Evolutionary conservation across 1,140 invertebrate species (phyloP), one percentile per base, ranked within the genome.

Genomic region (Chrysoperla carnea): DNA sequence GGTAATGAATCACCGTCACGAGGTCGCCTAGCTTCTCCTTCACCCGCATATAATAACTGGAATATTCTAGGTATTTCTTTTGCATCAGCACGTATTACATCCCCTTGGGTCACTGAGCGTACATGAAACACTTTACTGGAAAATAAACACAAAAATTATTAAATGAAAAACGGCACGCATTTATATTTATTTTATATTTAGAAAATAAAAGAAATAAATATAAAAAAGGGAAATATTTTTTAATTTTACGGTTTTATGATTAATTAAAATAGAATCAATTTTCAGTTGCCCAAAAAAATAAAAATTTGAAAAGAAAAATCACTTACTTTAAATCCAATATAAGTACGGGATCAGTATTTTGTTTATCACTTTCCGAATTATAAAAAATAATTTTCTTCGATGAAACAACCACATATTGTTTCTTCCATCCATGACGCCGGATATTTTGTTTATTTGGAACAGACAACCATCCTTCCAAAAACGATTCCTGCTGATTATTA

Each of bases 21-120:
- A 8, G 83, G 83, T 48, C 86, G 76, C 41, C 88, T 72, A 44
- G 84, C 85, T 66, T 92, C 89, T 28, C 89, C 89, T 67, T 94
- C 90, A 40, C 89, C 89, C 48, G 89, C 88, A 61, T 94, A 93
- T 46, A 94, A 64, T 54, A 94, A 69, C 72, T 97, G 93, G 69
- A 97, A 97, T 70, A 99, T 98, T 63, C 91, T 81, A 54, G 94
- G 94, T 66, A 98, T 94, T 75, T 97, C 92, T 80, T 93, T 93
- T 62, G 89, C 87, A 73, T 96, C 91, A 42, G 90, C 94, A 61
- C 93, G 76, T 59, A 96, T 94, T 47, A 97, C 92, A 75, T 99
- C 94, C 54, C 92, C 92, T 68, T 97, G 93, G 42, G 93, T 97
- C 40, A 98, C 94, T 45, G 90, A 85, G 52, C 94, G 78, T 45